Evolutionary conservation across 2,113 vertebrate species (phyloP).

Genomic region (Carlito syrichta): DNA sequence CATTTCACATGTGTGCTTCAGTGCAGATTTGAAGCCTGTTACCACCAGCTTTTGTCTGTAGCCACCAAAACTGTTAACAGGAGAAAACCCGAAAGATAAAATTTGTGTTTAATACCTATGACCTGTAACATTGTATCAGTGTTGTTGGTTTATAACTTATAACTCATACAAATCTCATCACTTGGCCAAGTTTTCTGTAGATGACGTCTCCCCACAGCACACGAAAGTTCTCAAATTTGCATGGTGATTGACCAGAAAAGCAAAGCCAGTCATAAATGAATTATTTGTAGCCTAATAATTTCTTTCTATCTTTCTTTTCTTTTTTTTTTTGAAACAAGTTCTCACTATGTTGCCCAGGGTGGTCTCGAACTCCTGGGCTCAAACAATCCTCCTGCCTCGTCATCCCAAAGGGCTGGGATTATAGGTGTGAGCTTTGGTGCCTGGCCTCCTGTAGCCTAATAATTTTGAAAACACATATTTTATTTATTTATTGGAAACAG

Average conservation of each 20-base stretch:
- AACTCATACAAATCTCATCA: background rate
- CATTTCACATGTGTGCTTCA: constrained; percentile 81
- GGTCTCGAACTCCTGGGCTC: no score
- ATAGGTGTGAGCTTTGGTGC: no score
- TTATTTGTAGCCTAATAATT: background rate
- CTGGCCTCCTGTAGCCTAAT: no score
- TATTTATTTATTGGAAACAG: no score
- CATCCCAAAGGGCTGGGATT: no score
- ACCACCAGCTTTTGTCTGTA: constrained; percentile 66
- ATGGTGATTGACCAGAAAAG: background rate
- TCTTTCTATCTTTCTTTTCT: no score
- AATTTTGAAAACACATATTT: no score
- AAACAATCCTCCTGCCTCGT: no score
- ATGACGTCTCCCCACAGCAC: background rate
- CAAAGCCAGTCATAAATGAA: background rate
- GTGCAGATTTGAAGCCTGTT: constrained; percentile 51
- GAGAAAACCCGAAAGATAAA: background rate
- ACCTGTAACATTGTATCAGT: background rate
- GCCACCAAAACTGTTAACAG: no score
- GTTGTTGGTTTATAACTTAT: background rate
- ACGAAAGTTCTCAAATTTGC: background rate
- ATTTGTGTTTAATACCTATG: background rate
- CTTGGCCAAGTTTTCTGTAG: background rate
- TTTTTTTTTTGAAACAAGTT: no score
- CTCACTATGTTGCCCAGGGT: no score